Evolutionary conservation across 1,140 invertebrate species (phyloP).

Genomic region (Cardiocondyla obscurior): DNA sequence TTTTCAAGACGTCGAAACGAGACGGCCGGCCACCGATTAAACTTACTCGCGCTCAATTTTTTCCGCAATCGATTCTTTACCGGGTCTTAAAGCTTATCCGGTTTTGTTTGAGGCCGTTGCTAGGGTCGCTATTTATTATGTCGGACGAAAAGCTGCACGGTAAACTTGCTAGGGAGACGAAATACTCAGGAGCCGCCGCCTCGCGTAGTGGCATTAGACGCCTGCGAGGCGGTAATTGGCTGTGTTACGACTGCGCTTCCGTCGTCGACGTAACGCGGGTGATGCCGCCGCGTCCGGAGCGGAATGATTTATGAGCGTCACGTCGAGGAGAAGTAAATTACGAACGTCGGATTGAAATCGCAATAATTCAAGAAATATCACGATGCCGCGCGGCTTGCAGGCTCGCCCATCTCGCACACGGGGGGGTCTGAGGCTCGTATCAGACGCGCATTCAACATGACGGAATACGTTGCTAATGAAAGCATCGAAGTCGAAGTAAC

Average conservation of each 20-base stretch:
- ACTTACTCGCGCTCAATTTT: background rate
- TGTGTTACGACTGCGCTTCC: conserved; percentile 39
- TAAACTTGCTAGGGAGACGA: conserved; percentile 24
- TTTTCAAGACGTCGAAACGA: background rate
- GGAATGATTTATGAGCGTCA: conserved; percentile 52
- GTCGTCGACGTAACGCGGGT: conserved; percentile 38
- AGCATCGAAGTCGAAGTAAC: too few species aligned
- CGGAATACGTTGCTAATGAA: background rate
- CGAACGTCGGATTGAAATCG: conserved; percentile 50
- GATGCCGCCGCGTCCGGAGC: conserved; percentile 34
- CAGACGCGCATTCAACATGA: background rate
- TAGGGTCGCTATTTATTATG: conserved; percentile 26
- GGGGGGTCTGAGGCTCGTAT: background rate
- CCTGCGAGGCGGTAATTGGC: conserved; percentile 44
- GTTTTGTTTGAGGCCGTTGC: conserved; percentile 9
- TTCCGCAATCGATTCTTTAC: background rate
- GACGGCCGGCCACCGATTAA: background rate
- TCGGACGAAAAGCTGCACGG: conserved; percentile 36
- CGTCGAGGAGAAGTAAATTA: conserved; percentile 38
- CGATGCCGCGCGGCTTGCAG: conserved; percentile 8
- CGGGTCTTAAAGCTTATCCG: background rate
- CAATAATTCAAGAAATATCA: conserved; percentile 57
- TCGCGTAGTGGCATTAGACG: conserved; percentile 23
- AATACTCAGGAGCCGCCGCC: conserved; percentile 5
- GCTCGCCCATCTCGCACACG: background rate